Conservation (phyloP, 1,140 invertebrate genomes). For the Hyles euphorbiae region DNA sequence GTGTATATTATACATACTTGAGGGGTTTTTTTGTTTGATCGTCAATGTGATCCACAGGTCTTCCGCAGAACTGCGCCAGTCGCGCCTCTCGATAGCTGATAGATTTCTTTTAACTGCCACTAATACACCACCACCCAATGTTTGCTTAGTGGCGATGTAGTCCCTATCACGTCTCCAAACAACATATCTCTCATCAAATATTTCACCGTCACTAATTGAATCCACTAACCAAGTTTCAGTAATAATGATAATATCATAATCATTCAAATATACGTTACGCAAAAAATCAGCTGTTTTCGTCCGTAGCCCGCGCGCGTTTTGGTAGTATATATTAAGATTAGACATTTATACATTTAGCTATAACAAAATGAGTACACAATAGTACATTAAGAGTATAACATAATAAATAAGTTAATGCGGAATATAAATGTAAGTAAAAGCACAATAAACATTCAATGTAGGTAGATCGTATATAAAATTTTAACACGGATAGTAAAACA, state of each 20-base stretch:
- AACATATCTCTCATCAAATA: conserved; percentile 12
- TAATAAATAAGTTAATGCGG: too few species aligned
- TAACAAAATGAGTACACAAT: too few species aligned
- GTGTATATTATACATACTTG: conserved; percentile 8
- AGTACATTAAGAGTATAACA: too few species aligned
- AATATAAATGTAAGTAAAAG: too few species aligned
- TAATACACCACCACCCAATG: conserved; percentile 14
- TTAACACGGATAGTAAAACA: too few species aligned
- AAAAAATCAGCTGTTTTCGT: conserved; percentile 4
- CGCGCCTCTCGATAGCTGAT: background rate
- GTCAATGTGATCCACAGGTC: conserved; percentile 19
- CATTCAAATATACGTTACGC: conserved; percentile 7
- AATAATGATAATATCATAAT: conserved; percentile 10
- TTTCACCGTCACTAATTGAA: conserved; percentile 7
- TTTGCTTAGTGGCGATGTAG: conserved; percentile 6
- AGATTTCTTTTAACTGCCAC: conserved; percentile 15
- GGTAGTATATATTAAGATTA: conserved; percentile 3
- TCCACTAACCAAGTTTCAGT: conserved; percentile 12
- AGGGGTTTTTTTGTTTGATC: conserved; percentile 3
- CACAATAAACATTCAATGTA: too few species aligned
- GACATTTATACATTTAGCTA: background rate
- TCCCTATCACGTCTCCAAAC: conserved; percentile 17
- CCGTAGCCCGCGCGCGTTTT: conserved; percentile 8
- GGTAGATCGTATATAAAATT: too few species aligned
- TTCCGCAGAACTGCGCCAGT: conserved; percentile 21